A percentile compares a stretch with the other conserved stretches of the same genome.
Conservation (phyloP, 2,888 invertebrate species). For the Congeria kusceri region DNA sequence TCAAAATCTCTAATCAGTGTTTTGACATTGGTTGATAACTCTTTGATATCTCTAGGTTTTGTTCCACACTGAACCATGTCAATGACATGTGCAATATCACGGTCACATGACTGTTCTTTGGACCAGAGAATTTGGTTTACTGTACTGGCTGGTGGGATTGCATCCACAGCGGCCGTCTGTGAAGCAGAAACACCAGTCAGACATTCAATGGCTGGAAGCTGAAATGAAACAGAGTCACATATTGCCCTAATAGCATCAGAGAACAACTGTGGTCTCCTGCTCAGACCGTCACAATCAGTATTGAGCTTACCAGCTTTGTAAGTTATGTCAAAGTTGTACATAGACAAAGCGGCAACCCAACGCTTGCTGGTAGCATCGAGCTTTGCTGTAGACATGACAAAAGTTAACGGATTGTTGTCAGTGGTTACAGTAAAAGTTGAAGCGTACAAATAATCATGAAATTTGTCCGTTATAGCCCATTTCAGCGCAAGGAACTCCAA, state of each 20-base stretch:
- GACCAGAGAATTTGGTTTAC: no score
- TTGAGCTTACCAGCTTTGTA: background rate
- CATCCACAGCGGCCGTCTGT: no score
- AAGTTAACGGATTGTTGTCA: conserved; percentile 1
- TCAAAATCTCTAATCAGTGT: background rate
- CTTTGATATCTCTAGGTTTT: background rate
- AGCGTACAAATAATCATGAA: background rate
- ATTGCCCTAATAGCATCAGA: background rate
- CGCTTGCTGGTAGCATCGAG: conserved; percentile 9
- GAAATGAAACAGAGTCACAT: background rate
- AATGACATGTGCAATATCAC: background rate
- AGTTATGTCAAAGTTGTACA: background rate
- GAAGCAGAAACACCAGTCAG: background rate
- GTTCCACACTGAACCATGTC: background rate
- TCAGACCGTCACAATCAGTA: background rate
- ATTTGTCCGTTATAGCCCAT: conserved; percentile 1
- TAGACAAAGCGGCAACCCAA: conserved; percentile 2
- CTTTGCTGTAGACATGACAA: conserved; percentile 10
- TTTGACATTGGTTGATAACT: background rate
- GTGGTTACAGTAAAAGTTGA: background rate
- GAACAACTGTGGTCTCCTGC: background rate
- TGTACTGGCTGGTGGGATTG: no score
- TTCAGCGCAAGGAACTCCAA: conserved; percentile 15
- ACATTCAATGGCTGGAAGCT: background rate
- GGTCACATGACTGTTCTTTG: no score